Conservation (phyloP, 2,888 invertebrate species). For the Philopedon plagiatum region DNA sequence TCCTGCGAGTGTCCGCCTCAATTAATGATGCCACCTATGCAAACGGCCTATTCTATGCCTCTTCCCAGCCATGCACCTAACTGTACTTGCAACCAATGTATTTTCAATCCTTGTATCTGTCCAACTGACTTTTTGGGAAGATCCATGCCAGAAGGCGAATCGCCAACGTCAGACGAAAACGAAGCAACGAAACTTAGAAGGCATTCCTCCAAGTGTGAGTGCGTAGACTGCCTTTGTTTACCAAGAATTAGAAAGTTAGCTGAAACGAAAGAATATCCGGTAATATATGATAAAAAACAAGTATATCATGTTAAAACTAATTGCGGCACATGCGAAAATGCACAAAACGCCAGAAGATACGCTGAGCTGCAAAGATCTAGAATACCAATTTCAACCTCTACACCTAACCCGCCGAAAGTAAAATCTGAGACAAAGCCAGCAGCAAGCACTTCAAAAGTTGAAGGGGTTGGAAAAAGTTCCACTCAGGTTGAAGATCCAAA, state of each 20-base stretch:
- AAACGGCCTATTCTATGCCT: constrained; percentile 33
- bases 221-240: constrained; percentile 56
- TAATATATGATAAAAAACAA: constrained; percentile 54
- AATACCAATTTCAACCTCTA: constrained; percentile 52
- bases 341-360: constrained; percentile 49
- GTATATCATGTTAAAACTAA: constrained; percentile 55
- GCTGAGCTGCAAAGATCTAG: constrained; percentile 50
- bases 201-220: constrained; percentile 55
- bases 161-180: constrained; percentile 17
- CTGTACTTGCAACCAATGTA: constrained; percentile 46
- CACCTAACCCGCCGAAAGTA: constrained; percentile 33
- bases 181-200: constrained; percentile 3
- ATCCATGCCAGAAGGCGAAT: constrained; percentile 3
- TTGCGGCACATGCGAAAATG: constrained; percentile 53
- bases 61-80: constrained; percentile 42
- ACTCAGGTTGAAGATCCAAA: neutral
- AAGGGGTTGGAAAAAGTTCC: neutral
- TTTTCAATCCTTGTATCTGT: constrained; percentile 34
- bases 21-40: neutral
- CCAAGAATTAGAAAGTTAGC: constrained; percentile 55
- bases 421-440: neutral
- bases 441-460: neutral
- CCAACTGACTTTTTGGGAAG: neutral
- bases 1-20: constrained; percentile 42
- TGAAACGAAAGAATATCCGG: constrained; percentile 52